Evolutionary conservation across 2,797 vertebrate genomes (phyloP).

Genomic region (Morelia viridis): DNA sequence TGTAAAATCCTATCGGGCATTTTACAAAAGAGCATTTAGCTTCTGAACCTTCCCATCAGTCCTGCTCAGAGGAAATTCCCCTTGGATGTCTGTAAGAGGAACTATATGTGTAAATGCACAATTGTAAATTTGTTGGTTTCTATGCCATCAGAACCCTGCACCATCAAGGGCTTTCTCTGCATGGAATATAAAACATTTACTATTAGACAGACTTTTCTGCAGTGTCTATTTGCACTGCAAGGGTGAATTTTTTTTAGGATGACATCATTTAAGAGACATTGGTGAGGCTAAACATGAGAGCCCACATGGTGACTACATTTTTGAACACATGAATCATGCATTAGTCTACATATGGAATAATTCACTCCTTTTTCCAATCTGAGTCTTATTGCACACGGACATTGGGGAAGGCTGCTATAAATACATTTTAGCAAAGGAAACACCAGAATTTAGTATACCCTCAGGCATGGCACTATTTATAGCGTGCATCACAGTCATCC

Average conservation of each 20-base stretch:
- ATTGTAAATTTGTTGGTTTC: neutral
- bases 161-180: no score
- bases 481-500: neutral
- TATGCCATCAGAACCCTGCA: neutral
- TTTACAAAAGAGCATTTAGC: neutral
- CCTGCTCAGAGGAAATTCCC: neutral
- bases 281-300: neutral
- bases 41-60: neutral
- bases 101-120: neutral
- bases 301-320: neutral
- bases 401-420: neutral
- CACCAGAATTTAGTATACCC: conserved; percentile 30
- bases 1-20: neutral
- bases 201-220: neutral
- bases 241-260: neutral
- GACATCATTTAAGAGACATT: neutral
- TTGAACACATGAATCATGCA: neutral
- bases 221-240: neutral
- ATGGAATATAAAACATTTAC: neutral
- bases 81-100: neutral
- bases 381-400: neutral
- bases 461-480: conserved; percentile 37
- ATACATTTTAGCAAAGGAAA: neutral
- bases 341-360: neutral
- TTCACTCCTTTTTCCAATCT: neutral